phyloP scores from a whole-genome alignment of 2,797 vertebrate genomes.

The Syngnathus acus region DNA sequence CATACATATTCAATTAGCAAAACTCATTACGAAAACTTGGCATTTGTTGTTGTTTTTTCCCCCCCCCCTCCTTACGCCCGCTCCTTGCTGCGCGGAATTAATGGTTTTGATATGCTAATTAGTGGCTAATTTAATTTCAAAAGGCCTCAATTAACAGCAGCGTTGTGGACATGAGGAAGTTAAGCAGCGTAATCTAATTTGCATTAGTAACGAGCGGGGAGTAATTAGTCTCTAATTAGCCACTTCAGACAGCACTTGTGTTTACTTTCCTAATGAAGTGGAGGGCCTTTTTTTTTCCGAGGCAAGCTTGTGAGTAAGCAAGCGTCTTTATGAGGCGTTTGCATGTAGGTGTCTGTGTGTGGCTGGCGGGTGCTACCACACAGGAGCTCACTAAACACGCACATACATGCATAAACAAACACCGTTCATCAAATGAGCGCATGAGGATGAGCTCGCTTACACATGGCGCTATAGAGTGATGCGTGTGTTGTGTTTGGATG shows the following conservation, averaged over 20 bases:
- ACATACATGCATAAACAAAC: constrained; percentile 22
- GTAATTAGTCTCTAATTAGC: constrained; percentile 99
- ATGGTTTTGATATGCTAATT: constrained; percentile 99
- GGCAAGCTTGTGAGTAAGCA: constrained; percentile 44
- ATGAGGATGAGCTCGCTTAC: constrained; percentile 42
- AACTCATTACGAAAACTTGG: constrained; percentile 99
- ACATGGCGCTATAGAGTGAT: constrained; percentile 31
- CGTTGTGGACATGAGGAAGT: constrained; percentile 99
- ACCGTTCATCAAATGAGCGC: constrained; percentile 26
- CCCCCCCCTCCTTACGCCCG: constrained; percentile 50
- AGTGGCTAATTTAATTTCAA: constrained; percentile 99
- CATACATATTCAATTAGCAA: constrained; percentile 96
- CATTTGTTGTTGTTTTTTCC: constrained; percentile 87
- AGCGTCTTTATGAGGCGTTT: constrained; percentile 24
- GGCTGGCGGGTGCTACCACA: constrained; percentile 9
- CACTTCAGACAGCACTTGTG: constrained; percentile 99
- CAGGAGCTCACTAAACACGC: neutral
- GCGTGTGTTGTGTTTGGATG: neutral
- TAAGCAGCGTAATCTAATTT: constrained; percentile 99
- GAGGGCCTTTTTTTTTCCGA: constrained; percentile 71
- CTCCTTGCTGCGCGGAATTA: constrained; percentile 93
- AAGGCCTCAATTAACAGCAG: constrained; percentile 99
- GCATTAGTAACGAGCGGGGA: constrained; percentile 99
- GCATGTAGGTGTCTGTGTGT: neutral
- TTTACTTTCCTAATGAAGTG: constrained; percentile 99